Conservation (phyloP, 2,113 vertebrate species). For the Vidua macroura region DNA sequence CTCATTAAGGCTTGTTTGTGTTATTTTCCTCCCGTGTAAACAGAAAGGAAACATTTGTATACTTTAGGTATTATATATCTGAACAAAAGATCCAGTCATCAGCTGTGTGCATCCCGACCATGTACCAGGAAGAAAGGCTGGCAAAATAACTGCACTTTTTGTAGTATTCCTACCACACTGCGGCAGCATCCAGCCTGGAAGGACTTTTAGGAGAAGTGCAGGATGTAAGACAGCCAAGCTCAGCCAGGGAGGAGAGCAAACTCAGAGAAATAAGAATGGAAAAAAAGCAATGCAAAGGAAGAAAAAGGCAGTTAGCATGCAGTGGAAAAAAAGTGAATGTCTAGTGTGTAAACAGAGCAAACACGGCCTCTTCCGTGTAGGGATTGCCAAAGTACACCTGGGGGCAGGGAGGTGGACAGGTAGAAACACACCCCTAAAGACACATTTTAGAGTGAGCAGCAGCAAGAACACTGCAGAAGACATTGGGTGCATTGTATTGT, state of each 20-base stretch:
- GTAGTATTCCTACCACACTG: not conserved
- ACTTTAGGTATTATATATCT: not conserved
- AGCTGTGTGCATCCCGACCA: rapidly evolving
- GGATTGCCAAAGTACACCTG: not conserved
- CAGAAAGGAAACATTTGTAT: not conserved
- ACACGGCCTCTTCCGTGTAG: not conserved
- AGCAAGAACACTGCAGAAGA: not conserved
- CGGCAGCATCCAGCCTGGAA: not conserved
- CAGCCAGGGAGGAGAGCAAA: not conserved
- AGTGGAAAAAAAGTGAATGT: not conserved
- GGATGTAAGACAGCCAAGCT: not conserved
- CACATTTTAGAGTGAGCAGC: not conserved
- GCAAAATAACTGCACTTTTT: not conserved
- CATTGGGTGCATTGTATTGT: not conserved
- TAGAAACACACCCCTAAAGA: not conserved
- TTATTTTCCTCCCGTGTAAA: not conserved
- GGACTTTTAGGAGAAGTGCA: not conserved
- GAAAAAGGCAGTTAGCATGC: not conserved
- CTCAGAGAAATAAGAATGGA: not conserved
- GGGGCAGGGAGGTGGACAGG: not conserved
- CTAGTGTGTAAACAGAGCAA: not conserved
- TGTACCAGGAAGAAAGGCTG: not conserved
- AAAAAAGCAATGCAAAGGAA: not conserved
- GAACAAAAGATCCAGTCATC: not conserved
- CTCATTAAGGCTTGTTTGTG: not conserved